phyloP scores from a whole-genome alignment of 2,113 vertebrate species.

The Sminthopsis crassicaudata region DNA sequence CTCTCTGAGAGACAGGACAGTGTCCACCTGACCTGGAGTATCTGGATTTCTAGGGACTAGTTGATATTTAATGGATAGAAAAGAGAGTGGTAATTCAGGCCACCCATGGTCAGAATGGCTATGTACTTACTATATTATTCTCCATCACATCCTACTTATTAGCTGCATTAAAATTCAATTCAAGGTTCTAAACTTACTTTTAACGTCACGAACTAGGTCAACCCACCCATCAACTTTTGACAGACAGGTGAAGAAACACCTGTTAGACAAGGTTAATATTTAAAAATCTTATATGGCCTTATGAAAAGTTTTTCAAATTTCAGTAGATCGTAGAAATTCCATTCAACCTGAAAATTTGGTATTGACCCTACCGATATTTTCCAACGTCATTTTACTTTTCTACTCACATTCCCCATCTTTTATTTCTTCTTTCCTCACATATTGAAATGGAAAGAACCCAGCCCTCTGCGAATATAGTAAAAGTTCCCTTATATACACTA shows the following conservation, averaged over 20 bases:
- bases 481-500: slow-evolving; percentile 1
- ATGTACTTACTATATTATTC: slow-evolving; percentile 2
- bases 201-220: background rate
- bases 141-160: slow-evolving; percentile 17
- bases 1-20: background rate
- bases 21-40: slow-evolving; percentile 29
- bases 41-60: background rate
- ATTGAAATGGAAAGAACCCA: slow-evolving; percentile 1
- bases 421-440: background rate
- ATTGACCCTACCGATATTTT: slow-evolving; percentile 53
- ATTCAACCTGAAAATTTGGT: slow-evolving; percentile 46
- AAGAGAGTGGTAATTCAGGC: slow-evolving; percentile 9
- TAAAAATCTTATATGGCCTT: slow-evolving; percentile 63
- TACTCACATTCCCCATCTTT: background rate
- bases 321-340: slow-evolving; percentile 57
- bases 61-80: background rate
- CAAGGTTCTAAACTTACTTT: slow-evolving; percentile 28
- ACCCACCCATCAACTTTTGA: slow-evolving; percentile 46
- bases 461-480: background rate
- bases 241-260: slow-evolving; percentile 31
- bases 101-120: background rate
- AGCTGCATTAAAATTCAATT: slow-evolving; percentile 6
- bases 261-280: slow-evolving; percentile 52
- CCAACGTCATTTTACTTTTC: background rate
- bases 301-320: slow-evolving; percentile 55